Base-by-base conservation (phyloP, 1,140 invertebrate genomes). In the Drosophila tropicalis region DNA sequence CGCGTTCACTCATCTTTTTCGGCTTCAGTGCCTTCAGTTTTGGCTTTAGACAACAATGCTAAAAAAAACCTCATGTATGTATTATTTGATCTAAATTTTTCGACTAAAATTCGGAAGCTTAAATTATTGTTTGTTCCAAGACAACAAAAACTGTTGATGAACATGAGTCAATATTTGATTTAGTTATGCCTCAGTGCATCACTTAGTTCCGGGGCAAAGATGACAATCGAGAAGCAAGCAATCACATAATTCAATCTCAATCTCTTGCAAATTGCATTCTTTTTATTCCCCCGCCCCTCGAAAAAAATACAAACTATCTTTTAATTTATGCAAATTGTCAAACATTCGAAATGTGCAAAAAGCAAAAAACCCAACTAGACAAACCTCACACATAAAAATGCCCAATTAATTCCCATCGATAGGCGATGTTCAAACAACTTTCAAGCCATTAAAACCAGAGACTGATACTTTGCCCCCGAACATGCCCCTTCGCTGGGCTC, bases 261-360 rank as follows among this genome's bases (percentile, higher is more conserved):
- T 1, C n/a, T 44, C 10, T 44, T 15, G 6, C 3, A 19, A 17
- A 15, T 15, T 58, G 56, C 32, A 36, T 13, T n/a, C n/a, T 58
- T 19, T 34, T 17, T n/a, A 57, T 34, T 34, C n/a, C n/a, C 22
- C 22, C n/a, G n/a, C n/a, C n/a, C n/a, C n/a, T n/a, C n/a, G n/a
- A 25, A 25, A 32, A 32, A 32, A 29, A 51, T 9, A 6, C 10
- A 10, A 6, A 13, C 12, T 39, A 15, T 57, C 15, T 36, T 57
- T 51, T 19, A 58, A 58, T 58, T 58, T 36, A 58, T 58, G 32
- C 32, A 58, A 58, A 58, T 58, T 58, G 56, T 36, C 56, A 36
- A 17, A 17, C 17, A 32, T 36, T n/a, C 29, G n/a, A 57, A 57
- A 36, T 34, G 25, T 57, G 55, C 29, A 13, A 57, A 57, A 22